Conservation (phyloP, 2,113 vertebrate species). For the Apaloderma vittatum region DNA sequence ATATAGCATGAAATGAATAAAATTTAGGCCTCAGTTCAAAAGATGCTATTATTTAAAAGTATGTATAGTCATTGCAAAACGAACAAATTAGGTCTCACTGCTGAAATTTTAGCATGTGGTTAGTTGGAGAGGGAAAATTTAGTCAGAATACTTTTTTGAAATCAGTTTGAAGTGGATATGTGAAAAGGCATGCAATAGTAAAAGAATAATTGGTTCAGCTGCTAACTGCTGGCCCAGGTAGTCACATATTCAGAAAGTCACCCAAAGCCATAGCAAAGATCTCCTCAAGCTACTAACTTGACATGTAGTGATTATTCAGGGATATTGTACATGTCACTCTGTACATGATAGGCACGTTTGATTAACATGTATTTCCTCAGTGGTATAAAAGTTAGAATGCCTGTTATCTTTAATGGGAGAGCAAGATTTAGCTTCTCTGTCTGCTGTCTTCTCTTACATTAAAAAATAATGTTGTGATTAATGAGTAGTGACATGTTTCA, state of each 20-base stretch:
- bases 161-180: neutral
- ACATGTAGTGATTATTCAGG: neutral
- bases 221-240: neutral
- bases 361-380: constrained; percentile 47
- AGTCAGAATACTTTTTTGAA: neutral
- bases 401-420: constrained; percentile 61
- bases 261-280: neutral
- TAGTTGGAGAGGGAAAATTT: neutral
- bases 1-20: neutral
- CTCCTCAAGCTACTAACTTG: neutral
- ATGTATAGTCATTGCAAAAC: neutral
- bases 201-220: neutral
- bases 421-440: constrained; percentile 37
- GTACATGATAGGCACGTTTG: constrained; percentile 7
- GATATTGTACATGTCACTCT: neutral
- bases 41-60: neutral
- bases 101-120: neutral
- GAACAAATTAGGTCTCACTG: neutral
- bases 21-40: neutral
- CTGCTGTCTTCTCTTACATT: constrained; percentile 45
- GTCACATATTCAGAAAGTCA: neutral
- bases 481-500: constrained; percentile 34
- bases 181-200: neutral
- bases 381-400: constrained; percentile 17
- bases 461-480: constrained; percentile 66